phyloP scores from a whole-genome alignment of 2,113 vertebrate species.

The Alexandromys fortis region DNA sequence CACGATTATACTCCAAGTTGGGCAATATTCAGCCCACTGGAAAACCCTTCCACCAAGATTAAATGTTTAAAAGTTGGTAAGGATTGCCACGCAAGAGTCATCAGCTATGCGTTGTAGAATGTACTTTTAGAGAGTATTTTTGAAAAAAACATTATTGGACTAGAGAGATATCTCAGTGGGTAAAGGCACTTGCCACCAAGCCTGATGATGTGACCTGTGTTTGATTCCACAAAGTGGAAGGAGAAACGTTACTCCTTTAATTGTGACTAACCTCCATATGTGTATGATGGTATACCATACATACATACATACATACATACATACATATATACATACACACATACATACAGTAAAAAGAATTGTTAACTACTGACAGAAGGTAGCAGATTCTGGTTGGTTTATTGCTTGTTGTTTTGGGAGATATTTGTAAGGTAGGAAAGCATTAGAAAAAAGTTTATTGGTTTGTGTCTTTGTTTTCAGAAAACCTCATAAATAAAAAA shows the following conservation, averaged over 20 bases:
- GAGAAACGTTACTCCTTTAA: background rate
- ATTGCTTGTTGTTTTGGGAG: background rate
- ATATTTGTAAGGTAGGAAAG: background rate
- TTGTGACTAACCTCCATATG: background rate
- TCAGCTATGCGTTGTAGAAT: background rate
- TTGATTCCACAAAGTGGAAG: background rate
- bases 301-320: too few species aligned
- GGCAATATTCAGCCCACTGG: constrained; percentile 68
- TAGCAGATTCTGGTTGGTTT: background rate
- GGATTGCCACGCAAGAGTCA: constrained; percentile 13
- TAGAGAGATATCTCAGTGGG: background rate
- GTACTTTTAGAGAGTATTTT: background rate
- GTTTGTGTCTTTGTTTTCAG: constrained; percentile 9
- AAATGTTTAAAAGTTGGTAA: background rate
- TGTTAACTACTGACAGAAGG: background rate
- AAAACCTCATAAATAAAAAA: background rate
- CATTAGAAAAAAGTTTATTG: background rate
- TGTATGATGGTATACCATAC: background rate
- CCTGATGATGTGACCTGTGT: background rate
- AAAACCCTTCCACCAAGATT: constrained; percentile 54
- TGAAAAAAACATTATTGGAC: background rate
- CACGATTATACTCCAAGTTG: constrained; percentile 69
- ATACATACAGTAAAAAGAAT: background rate
- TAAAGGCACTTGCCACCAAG: background rate
- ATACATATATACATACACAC: background rate